Conservation (phyloP, 2,113 vertebrate genomes). For the Merops nubicus region DNA sequence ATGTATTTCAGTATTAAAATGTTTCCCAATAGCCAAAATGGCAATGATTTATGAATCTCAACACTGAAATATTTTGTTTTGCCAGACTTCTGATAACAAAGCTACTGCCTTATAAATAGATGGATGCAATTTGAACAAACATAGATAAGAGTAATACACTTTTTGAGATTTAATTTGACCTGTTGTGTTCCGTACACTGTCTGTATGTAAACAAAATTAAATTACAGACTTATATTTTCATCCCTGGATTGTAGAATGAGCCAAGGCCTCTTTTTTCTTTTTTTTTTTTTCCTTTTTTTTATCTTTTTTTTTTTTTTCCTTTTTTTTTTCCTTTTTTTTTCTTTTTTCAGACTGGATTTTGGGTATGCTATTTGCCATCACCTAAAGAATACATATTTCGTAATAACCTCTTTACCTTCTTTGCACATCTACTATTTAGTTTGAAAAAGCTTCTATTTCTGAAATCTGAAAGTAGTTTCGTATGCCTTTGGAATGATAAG, state of each 20-base stretch:
- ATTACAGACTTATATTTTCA: neutral
- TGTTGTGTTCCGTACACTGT: neutral
- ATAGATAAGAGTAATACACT: neutral
- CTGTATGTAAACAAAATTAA: neutral
- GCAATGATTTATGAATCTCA: neutral
- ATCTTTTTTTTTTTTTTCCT: no score
- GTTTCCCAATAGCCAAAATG: neutral
- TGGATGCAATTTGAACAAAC: neutral
- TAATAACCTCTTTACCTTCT: neutral
- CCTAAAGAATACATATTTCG: neutral
- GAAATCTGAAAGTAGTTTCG: neutral
- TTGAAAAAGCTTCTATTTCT: neutral
- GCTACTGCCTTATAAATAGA: slow-evolving; percentile 6
- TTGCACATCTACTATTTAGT: neutral
- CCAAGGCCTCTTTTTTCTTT: neutral
- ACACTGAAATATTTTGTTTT: neutral
- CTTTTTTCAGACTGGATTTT: neutral
- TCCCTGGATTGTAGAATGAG: neutral
- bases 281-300: no score
- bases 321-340: no score
- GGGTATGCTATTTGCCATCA: neutral
- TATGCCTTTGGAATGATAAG: neutral
- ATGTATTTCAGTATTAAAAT: neutral
- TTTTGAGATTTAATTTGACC: neutral
- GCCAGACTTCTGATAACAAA: neutral